Evolutionary conservation across 2,888 invertebrate genomes (phyloP).

Genomic region (Chaetoderma sp.): DNA sequence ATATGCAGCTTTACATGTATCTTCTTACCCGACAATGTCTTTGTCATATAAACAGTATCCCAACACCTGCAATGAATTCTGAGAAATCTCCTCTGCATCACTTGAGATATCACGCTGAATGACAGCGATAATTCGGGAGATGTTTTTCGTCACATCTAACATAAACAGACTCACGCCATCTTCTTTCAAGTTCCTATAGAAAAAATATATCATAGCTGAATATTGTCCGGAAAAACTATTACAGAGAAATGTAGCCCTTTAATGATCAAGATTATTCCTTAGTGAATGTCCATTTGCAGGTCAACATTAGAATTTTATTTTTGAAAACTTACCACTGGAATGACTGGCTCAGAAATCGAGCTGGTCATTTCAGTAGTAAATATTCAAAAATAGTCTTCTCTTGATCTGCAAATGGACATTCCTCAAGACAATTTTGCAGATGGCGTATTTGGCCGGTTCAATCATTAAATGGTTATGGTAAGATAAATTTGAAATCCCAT

Average conservation of each 20-base stretch:
- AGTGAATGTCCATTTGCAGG: too few relatives aligned
- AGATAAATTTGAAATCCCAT: not conserved
- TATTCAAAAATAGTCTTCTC: too few relatives aligned
- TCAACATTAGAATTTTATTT: too few relatives aligned
- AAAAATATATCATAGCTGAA: not conserved
- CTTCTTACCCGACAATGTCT: constrained; percentile 44
- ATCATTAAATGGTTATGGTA: not conserved
- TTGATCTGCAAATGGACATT: too few relatives aligned
- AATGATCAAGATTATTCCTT: too few relatives aligned
- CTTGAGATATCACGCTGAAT: constrained; percentile 38
- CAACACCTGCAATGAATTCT: constrained; percentile 43
- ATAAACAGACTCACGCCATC: constrained; percentile 44
- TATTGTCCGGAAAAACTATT: too few relatives aligned
- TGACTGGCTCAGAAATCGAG: too few relatives aligned
- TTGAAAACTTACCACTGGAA: too few relatives aligned
- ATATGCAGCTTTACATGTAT: not conserved
- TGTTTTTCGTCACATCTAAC: constrained; percentile 41
- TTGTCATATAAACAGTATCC: constrained; percentile 47
- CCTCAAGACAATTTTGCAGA: too few relatives aligned
- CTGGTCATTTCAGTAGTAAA: too few relatives aligned
- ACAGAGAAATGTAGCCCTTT: not conserved
- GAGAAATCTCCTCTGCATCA: constrained; percentile 28
- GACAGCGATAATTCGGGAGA: constrained; percentile 32
- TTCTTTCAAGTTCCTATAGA: constrained; percentile 40
- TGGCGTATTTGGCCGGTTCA: too few relatives aligned